A percentile compares a stretch with the other conserved stretches of the same genome.
Evolutionary conservation across 2,113 vertebrate species (phyloP).

Genomic region (Jaculus jaculus): DNA sequence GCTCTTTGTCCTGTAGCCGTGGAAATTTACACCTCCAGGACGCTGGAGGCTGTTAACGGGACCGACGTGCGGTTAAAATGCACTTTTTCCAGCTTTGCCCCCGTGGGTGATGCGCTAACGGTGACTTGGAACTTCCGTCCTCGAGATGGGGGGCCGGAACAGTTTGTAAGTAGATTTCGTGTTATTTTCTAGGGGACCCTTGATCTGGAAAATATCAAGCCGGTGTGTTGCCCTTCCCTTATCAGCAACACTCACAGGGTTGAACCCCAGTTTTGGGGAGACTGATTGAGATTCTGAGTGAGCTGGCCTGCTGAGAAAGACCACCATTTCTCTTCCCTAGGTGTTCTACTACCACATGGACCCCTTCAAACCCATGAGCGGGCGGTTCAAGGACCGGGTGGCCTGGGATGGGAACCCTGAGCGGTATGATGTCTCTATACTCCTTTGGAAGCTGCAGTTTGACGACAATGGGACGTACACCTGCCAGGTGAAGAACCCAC

Average conservation of each 20-base stretch:
- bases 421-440: conserved; percentile 89
- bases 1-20: conserved; percentile 86
- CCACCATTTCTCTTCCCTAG: conserved; percentile 75
- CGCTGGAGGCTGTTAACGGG: conserved; percentile 92
- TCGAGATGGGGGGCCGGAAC: conserved; percentile 83
- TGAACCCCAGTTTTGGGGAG: neutral
- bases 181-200: neutral
- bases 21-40: conserved; percentile 87
- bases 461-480: conserved; percentile 93
- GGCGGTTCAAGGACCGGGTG: conserved; percentile 88
- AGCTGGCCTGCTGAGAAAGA: neutral
- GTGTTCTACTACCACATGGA: conserved; percentile 89
- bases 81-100: conserved; percentile 88
- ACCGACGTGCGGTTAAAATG: conserved; percentile 93
- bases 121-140: conserved; percentile 95
- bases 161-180: conserved; percentile 87
- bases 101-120: conserved; percentile 77
- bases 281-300: neutral
- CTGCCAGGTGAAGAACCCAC: conserved; percentile 95
- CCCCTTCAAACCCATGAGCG: conserved; percentile 82
- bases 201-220: neutral
- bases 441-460: conserved; percentile 89
- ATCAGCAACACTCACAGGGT: neutral
- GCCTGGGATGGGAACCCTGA: conserved; percentile 91
- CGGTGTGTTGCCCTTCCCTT: neutral